Evolutionary conservation across 2,113 vertebrate species (phyloP), one percentile per base, ranked within the genome.

Genomic region (Dermatemys mawii): DNA sequence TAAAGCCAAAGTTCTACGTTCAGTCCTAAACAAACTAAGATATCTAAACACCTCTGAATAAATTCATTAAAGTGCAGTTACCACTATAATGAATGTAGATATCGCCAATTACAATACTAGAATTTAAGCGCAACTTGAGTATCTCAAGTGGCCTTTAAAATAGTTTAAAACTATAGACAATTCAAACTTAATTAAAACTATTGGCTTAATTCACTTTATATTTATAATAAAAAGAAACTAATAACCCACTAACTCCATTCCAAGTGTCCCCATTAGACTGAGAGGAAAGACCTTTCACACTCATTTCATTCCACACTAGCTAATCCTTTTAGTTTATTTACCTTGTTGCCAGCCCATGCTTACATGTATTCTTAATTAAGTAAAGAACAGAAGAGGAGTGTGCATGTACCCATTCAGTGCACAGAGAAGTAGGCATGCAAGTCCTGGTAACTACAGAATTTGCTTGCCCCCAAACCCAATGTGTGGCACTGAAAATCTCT

Each of bases 121-220:
- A 96, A 97, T 98, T 97, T 98, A 98, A 98, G 96, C 95, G 96
- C 90, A 98, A 97, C n/a, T 48, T 84, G 86, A 91, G 87, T 54
- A 87, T 97, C 98, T 98, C 97, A 78, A 90, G 97, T 93, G 97
- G 97, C 97, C 96, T 98, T 98, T 98, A 97, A 98, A 97, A 97
- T 81, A 76, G 93, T 97, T 46, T 92, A 97, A 97, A 97, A 97
- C 87, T 97, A 97, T 93, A 97, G 96, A 91, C 97, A 97, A 97
- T 97, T 97, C 97, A 98, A 98, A 98, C 97, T 97, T 98, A 98
- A 98, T 98, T 98, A 98, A 98, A 98, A 98, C 95, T 98, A 98
- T 97, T 94, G 90, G 92, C 98, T 98, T 97, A 97, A 98, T 98
- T 98, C 98, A 97, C 91, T 94, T 97, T 96, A 96, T 96, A 91